Evolutionary conservation across 2,113 vertebrate species (phyloP).

Genomic region (Hyla sarda): DNA sequence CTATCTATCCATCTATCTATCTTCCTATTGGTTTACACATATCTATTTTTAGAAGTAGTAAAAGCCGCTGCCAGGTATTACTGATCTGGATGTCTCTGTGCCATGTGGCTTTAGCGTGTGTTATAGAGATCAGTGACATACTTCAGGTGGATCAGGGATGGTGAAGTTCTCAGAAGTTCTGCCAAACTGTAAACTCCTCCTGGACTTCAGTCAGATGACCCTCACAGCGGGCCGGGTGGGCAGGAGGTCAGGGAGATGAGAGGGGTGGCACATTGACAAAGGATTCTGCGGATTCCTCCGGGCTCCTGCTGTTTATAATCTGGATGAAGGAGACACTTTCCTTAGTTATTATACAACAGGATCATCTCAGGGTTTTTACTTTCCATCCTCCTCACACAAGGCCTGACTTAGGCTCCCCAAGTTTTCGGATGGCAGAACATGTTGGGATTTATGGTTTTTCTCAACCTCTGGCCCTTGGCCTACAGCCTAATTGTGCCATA

Average conservation of each 20-base stretch:
- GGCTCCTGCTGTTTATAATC: not conserved
- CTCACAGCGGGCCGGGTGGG: not conserved
- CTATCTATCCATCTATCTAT: no score
- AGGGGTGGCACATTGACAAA: not conserved
- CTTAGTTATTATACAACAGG: not conserved
- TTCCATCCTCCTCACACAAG: not conserved
- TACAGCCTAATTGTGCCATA: not conserved
- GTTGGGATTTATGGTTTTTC: not conserved
- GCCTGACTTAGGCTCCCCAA: not conserved
- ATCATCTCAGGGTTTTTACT: not conserved
- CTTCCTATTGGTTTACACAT: no score
- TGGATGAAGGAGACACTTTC: not conserved
- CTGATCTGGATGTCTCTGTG: not conserved
- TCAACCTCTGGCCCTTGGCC: not conserved
- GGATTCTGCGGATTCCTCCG: constrained; percentile 12
- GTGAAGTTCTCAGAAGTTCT: not conserved
- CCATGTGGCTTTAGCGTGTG: not conserved
- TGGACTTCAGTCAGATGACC: constrained; percentile 3
- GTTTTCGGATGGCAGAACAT: not conserved
- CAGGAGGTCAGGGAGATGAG: not conserved
- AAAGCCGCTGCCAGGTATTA: no score
- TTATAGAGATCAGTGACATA: constrained; percentile 5
- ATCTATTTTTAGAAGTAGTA: no score
- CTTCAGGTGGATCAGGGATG: not conserved
- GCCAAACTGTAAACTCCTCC: constrained; percentile 17